These are phyloP conservation scores for Etheostoma perlongum DNA, from an alignment of 2,797 vertebrate species.

Conservation along the genomic window DNA sequence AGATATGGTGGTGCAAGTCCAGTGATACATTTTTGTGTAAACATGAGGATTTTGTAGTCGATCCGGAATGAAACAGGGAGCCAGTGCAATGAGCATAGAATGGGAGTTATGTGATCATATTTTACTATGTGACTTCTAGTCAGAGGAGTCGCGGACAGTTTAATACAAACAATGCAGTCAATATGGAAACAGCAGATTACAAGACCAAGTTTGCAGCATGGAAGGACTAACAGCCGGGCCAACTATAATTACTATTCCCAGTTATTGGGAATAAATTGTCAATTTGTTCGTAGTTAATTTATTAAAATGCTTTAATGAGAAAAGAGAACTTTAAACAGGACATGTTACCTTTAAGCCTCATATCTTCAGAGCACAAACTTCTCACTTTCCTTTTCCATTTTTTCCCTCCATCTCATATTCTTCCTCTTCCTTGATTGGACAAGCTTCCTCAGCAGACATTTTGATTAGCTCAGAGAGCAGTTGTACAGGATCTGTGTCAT, in stretches of 20 bases:
- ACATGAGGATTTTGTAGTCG: too few relatives aligned
- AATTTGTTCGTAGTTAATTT: constrained; percentile 26
- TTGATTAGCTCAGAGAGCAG: constrained; percentile 62
- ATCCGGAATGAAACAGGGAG: too few relatives aligned
- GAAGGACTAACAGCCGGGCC: constrained; percentile 34
- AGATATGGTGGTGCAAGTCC: too few relatives aligned
- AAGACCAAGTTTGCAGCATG: constrained; percentile 26
- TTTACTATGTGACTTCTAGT: too few relatives aligned
- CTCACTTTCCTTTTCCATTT: constrained; percentile 23
- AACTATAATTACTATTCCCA: constrained; percentile 33
- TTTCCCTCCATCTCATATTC: constrained; percentile 35
- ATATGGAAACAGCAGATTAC: constrained; percentile 52
- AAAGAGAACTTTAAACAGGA: constrained; percentile 29
- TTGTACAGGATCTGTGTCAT: constrained; percentile 53
- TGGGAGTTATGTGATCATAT: too few relatives aligned
- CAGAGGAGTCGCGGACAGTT: constrained; percentile 19
- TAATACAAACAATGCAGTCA: constrained; percentile 46
- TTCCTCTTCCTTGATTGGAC: constrained; percentile 55
- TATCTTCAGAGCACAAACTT: constrained; percentile 34
- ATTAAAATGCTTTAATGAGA: constrained; percentile 18
- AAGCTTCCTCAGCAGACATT: constrained; percentile 32
- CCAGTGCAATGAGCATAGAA: too few relatives aligned
- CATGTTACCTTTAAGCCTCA: constrained; percentile 32
- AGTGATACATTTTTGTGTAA: too few relatives aligned
- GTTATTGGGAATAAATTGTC: constrained; percentile 30